These are phyloP conservation scores for Trachymyrmex cornetzi DNA, from an alignment of 1,140 invertebrate genomes.

Conservation along the genomic window DNA sequence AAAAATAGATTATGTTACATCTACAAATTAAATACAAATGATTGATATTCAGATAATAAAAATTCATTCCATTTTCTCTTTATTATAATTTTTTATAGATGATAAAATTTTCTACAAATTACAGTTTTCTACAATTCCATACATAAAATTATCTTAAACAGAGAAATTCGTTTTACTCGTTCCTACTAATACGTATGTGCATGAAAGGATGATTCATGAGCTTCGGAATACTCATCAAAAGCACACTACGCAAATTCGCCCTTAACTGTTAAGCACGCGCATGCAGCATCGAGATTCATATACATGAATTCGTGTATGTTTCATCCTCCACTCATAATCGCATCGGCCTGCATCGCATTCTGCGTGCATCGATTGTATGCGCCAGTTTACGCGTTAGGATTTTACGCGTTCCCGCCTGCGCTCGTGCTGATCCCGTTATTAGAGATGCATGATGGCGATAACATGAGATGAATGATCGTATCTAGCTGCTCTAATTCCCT, in stretches of 20 bases:
- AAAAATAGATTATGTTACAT: neutral
- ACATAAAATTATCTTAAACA: neutral
- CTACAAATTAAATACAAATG: neutral
- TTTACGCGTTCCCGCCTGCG: slow-evolving; percentile 21
- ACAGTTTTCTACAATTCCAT: neutral
- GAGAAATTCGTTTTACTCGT: neutral
- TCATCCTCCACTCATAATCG: slow-evolving; percentile 27
- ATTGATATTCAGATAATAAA: neutral
- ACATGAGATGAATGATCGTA: slow-evolving; percentile 25
- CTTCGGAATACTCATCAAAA: slow-evolving; percentile 27
- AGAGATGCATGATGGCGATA: slow-evolving; percentile 1
- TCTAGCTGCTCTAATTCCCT: slow-evolving; percentile 28
- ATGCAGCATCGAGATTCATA: neutral
- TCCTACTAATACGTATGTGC: neutral
- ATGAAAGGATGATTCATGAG: neutral
- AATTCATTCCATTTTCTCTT: neutral
- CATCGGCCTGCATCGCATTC: neutral
- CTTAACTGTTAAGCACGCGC: neutral
- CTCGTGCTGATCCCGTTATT: slow-evolving; percentile 26
- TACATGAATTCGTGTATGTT: slow-evolving; percentile 13
- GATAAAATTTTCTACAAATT: neutral
- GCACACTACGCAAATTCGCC: slow-evolving; percentile 16
- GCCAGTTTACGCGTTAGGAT: slow-evolving; percentile 23
- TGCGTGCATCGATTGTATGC: neutral
- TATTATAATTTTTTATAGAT: neutral